A percentile compares a stretch with the other conserved stretches of the same genome.
phyloP scores from a whole-genome alignment of 2,888 invertebrate species.

The Tinea pellionella region DNA sequence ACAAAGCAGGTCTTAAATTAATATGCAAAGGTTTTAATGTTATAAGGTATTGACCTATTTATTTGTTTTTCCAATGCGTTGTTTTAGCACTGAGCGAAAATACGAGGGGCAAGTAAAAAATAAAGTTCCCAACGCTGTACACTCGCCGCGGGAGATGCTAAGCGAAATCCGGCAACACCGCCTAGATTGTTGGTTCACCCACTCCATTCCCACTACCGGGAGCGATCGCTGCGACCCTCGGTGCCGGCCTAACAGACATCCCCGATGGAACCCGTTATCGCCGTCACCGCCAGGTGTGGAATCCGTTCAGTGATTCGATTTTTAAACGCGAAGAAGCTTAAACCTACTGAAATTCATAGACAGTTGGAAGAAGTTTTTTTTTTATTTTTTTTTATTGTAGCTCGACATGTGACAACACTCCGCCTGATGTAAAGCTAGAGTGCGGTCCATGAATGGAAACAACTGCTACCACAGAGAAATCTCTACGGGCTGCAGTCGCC shows the following conservation, averaged over 20 bases:
- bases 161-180: slow-evolving; percentile 2
- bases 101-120: not conserved
- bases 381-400: too few species aligned
- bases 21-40: not conserved
- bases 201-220: not conserved
- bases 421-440: too few species aligned
- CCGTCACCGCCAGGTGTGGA: not conserved
- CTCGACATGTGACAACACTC: too few species aligned
- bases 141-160: slow-evolving; percentile 5
- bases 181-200: not conserved
- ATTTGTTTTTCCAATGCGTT: too few species aligned
- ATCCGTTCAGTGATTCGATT: not conserved
- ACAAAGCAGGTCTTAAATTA: slow-evolving; percentile 4
- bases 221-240: not conserved
- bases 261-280: not conserved
- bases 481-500: too few species aligned
- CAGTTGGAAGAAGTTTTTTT: not conserved
- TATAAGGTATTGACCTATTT: too few species aligned
- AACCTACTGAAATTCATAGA: not conserved
- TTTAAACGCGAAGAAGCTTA: not conserved
- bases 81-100: too few species aligned
- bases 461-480: too few species aligned
- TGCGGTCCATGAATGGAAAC: too few species aligned
- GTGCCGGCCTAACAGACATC: not conserved
- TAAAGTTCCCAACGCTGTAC: slow-evolving; percentile 4